Base-by-base conservation (phyloP, 1,140 invertebrate genomes). In the Cherax destructor region DNA sequence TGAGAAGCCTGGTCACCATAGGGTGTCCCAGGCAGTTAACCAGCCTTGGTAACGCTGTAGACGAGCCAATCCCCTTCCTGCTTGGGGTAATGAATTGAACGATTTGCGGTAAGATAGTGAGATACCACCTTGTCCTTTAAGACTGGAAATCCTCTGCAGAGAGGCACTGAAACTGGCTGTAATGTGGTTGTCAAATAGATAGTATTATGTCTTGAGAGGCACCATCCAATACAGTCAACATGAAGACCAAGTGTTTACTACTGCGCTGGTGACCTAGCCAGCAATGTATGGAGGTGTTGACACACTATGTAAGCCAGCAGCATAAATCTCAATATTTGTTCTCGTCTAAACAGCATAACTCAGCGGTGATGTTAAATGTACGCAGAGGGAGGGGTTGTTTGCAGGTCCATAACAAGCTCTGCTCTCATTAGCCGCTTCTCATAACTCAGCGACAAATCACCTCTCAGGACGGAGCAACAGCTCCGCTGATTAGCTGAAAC, bases 401-500 rank as follows among this genome's bases (percentile, higher is more conserved):
- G n/a, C 50, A 59, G 1, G 79, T 6, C 79, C 65, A 50, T 85
- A 72, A 85, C 41, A 69, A 24, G 83, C 30, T 6, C 9, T 11
- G 30, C 61, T 72, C 83, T 85, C 69, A 85, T 85, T 72, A 85
- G 47, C 83, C 83, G 49, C 18, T 21, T 1, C 61, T 50, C 83
- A 24, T 85, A 85, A 85, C 65, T 85, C 65, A 72, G 61, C 83
- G 49, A 50, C 83, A 41, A 85, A 85, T 85, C 83, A 85, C 83
- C 83, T 49, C 30, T 50, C 65, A 69, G 83, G 83, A 85, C 83
- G 59, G 61, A 49, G 59, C 52, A 85, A 50, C 49, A 24, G 47
- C 83, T 61, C 56, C 9, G 41, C 65, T 85, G 83, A 85, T 85
- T 85, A 49, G 83, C 61, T 16, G 83, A 85, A 65, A 74, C 83